phyloP scores from a whole-genome alignment of 1,140 invertebrate species.

The Drosophila obscura region DNA sequence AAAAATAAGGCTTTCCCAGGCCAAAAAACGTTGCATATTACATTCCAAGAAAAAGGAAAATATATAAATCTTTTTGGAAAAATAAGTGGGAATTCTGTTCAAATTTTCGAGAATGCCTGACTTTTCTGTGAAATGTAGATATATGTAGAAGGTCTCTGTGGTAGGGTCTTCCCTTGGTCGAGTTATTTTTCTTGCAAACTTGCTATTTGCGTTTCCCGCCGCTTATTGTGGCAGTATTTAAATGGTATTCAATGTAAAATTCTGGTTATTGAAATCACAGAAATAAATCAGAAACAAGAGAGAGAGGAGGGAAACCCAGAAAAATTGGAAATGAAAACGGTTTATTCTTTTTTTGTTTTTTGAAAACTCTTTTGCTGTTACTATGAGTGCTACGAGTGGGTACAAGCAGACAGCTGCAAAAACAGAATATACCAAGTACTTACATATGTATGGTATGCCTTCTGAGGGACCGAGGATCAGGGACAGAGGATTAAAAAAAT shows the following conservation, averaged over 20 bases:
- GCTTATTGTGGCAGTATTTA: constrained; percentile 3
- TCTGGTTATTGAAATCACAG: constrained; percentile 10
- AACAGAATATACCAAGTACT: no score
- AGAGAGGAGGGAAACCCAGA: constrained; percentile 1
- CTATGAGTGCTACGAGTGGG: no score
- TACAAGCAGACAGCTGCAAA: not conserved
- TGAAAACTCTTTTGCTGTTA: no score
- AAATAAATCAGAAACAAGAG: not conserved
- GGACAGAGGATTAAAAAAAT: no score
- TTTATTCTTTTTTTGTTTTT: constrained; percentile 35
- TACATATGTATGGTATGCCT: no score
- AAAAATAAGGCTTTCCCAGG: no score
- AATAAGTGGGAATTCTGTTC: constrained; percentile 13
- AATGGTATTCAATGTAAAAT: constrained; percentile 12
- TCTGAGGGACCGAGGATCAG: no score
- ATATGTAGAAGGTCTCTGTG: no score
- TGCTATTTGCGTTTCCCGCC: constrained; percentile 1
- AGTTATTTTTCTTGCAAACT: not conserved
- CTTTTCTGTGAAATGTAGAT: no score
- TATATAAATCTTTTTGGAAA: constrained; percentile 35
- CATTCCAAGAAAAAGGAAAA: constrained; percentile 25
- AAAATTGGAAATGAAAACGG: constrained; percentile 21
- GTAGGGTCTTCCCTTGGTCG: no score
- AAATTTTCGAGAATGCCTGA: no score
- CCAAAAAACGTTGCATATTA: constrained; percentile 2